phyloP scores from a whole-genome alignment of 2,113 vertebrate species.

The Centropristis striata region DNA sequence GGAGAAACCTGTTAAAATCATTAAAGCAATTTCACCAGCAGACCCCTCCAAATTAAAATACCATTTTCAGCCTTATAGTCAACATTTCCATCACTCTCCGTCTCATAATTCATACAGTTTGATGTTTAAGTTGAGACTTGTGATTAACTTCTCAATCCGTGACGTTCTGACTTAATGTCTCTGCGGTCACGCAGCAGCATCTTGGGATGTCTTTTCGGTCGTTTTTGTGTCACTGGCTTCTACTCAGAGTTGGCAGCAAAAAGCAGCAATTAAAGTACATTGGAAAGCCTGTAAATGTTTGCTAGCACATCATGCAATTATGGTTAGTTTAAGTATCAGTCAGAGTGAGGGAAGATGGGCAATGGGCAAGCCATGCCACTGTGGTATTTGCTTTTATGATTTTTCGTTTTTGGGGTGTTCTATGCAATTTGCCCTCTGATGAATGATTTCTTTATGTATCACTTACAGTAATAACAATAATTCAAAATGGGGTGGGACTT shows the following conservation, averaged over 20 bases:
- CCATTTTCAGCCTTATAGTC: slow-evolving; percentile 12
- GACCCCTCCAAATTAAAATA: slow-evolving; percentile 32
- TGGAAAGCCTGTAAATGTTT: slow-evolving; percentile 74
- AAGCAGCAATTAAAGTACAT: slow-evolving; percentile 71
- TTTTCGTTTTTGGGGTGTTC: slow-evolving; percentile 34
- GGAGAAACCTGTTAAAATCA: slow-evolving; percentile 49
- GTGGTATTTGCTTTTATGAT: slow-evolving; percentile 46
- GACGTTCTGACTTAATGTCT: slow-evolving; percentile 56
- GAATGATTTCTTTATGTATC: slow-evolving; percentile 17
- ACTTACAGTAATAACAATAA: slow-evolving; percentile 21
- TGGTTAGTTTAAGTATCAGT: slow-evolving; percentile 77
- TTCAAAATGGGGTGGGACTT: slow-evolving; percentile 15
- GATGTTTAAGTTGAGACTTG: slow-evolving; percentile 50
- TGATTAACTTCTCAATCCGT: slow-evolving; percentile 54
- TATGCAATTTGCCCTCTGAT: slow-evolving; percentile 16
- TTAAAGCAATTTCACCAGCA: slow-evolving; percentile 48
- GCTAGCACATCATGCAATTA: slow-evolving; percentile 80
- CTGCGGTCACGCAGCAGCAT: slow-evolving; percentile 51
- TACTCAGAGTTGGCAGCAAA: slow-evolving; percentile 68
- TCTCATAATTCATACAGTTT: slow-evolving; percentile 40
- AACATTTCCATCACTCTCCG: not conserved
- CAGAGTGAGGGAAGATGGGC: slow-evolving; percentile 62
- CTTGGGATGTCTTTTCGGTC: slow-evolving; percentile 41
- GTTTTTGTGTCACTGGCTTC: slow-evolving; percentile 72
- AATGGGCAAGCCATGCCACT: slow-evolving; percentile 43